Evolutionary conservation across 2,888 invertebrate genomes (phyloP), one percentile per base, ranked within the genome.

Genomic region (Scaptomyza caliginosa): DNA sequence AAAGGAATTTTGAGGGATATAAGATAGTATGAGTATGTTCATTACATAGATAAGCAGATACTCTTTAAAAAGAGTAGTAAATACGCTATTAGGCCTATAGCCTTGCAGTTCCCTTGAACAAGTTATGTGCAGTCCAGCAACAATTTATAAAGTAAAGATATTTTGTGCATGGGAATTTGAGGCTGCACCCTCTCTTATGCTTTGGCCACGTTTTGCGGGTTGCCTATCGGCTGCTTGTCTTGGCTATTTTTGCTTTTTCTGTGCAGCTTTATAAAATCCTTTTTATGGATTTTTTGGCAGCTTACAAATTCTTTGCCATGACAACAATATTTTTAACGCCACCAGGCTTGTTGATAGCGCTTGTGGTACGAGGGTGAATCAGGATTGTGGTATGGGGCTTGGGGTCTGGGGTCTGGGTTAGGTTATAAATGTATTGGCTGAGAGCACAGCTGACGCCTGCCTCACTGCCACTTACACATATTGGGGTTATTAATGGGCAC

Each of bases 401-500:
- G n/a, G 21, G 16, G 16, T 19, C 8, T 8, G 6, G 17, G 11
- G 7, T 10, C 10, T 13, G 51, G 28, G 26, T 19, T 16, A 4
- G 13, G 39, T 26, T 39, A 43, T 43, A 34, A 48, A 32, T 52
- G 40, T 56, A 59, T 54, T 74, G 75, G 56, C 46, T 65, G 39
- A 19, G 42, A 51, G 68, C 42, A 38, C 55, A 68, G 64, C 74
- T 74, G 69, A 51, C 63, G 72, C 30, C 40, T 46, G 46, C 11
- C 46, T 7, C 38, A 24, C 51, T 67, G 72, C 42, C 81, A 86
- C 77, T 74, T 71, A 65, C 67, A 80, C 71, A 84, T 71, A 80
- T 86, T 77, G 74, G 66, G 81, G 66, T 84, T 86, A 81, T 80
- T 84, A 84, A 86, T 84, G 86, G 77, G 45, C 56, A 57, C 42